Evolutionary conservation across 2,888 invertebrate species (phyloP).

Genomic region (Latrodectus elegans): DNA sequence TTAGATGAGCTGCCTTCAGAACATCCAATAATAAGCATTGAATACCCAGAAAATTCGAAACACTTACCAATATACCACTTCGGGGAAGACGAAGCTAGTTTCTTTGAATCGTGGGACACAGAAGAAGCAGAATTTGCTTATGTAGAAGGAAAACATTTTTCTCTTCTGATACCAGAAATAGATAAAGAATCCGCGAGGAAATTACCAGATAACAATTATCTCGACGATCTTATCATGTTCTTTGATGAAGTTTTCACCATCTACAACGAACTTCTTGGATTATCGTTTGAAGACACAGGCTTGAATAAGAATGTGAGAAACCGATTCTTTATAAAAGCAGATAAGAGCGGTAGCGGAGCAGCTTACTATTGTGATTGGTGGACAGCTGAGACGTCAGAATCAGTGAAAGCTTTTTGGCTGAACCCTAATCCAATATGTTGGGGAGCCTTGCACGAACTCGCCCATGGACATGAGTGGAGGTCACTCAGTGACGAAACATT

Average conservation of each 20-base stretch:
- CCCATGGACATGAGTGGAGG: not conserved
- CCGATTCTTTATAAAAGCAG: not conserved
- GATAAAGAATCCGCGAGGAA: not conserved
- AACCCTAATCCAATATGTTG: not conserved
- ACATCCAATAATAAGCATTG: not conserved
- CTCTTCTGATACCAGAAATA: not conserved
- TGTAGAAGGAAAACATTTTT: not conserved
- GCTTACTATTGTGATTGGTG: slow-evolving; percentile 2
- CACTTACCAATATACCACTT: not conserved
- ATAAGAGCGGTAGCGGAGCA: not conserved
- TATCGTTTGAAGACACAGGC: not conserved
- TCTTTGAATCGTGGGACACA: not conserved
- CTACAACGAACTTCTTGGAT: not conserved
- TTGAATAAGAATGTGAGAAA: not conserved
- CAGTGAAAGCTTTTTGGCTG: not conserved
- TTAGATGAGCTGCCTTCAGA: not conserved
- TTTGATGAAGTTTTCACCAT: not conserved
- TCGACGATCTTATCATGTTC: not conserved
- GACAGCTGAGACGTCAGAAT: not conserved
- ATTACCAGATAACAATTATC: not conserved
- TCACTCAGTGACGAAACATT: not conserved
- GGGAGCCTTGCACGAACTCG: not conserved
- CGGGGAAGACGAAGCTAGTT: not conserved
- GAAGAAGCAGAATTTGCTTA: not conserved
- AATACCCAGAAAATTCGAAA: not conserved